Evolutionary conservation across 37 sponge, comb jelly and placozoan species (phyloP).

Genomic region (Corticium candelabrum): DNA sequence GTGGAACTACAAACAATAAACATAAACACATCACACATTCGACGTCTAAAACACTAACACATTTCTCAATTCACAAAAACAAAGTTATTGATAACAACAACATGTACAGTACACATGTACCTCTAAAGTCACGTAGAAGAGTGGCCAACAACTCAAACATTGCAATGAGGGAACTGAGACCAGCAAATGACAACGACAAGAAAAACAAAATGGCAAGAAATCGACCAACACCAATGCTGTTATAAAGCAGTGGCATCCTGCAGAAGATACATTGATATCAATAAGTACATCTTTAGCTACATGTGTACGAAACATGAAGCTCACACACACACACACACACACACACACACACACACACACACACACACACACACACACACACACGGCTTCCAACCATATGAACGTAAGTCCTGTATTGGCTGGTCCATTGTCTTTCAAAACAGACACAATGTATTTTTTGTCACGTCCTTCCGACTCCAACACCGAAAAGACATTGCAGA

Average conservation of each 20-base stretch:
- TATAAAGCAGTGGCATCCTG: conserved; percentile 76
- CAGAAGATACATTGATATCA: neutral
- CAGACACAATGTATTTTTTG: conserved; percentile 16
- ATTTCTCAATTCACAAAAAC: too few species aligned
- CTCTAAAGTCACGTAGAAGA: conserved; percentile 51
- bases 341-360: neutral
- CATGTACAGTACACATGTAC: conserved; percentile 22
- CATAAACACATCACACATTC: neutral
- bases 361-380: neutral
- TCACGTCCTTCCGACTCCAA: conserved; percentile 10
- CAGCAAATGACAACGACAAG: conserved; percentile 64
- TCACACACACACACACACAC: neutral
- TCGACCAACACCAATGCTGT: conserved; percentile 34
- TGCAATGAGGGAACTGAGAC: conserved; percentile 67
- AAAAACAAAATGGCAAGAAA: conserved; percentile 57
- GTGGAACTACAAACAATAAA: conserved; percentile 20
- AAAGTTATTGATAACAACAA: too few species aligned
- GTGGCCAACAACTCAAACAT: conserved; percentile 52
- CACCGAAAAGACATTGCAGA: conserved; percentile 56
- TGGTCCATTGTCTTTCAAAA: conserved; percentile 47
- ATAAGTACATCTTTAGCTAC: too few species aligned
- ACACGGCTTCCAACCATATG: conserved; percentile 45
- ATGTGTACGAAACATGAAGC: too few species aligned
- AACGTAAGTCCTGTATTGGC: conserved; percentile 82
- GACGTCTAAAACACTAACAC: neutral